phyloP scores from a whole-genome alignment of 2,888 invertebrate species.

The Mythimna albipuncta region DNA sequence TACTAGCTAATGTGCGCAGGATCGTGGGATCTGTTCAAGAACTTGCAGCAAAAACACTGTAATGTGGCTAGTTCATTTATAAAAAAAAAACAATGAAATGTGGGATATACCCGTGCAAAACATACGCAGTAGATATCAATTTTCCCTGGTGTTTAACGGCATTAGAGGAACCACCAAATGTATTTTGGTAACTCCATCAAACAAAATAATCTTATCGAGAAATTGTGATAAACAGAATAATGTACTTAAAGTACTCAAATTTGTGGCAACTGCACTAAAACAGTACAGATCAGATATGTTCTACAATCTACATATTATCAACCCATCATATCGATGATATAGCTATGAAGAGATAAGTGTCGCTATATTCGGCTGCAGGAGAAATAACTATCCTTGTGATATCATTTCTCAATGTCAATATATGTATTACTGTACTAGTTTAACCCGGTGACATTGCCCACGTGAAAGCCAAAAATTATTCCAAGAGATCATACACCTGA shows the following conservation, averaged over 20 bases:
- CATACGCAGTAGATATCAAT: not conserved
- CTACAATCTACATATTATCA: slow-evolving; percentile 4
- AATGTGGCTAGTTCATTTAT: not conserved
- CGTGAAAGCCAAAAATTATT: too few species aligned
- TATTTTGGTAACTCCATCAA: slow-evolving; percentile 14
- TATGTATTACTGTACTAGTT: too few species aligned
- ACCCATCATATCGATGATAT: slow-evolving; percentile 15
- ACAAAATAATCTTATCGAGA: slow-evolving; percentile 50
- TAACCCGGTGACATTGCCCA: too few species aligned
- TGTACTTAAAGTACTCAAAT: slow-evolving; percentile 38
- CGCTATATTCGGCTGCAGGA: slow-evolving; percentile 4
- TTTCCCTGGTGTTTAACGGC: not conserved
- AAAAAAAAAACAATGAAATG: not conserved
- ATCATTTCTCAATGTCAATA: not conserved
- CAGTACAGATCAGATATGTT: slow-evolving; percentile 23
- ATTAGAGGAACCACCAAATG: slow-evolving; percentile 1
- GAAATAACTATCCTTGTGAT: slow-evolving; percentile 5
- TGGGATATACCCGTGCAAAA: not conserved
- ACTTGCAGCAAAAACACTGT: not conserved
- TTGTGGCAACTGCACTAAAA: slow-evolving; percentile 11
- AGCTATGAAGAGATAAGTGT: slow-evolving; percentile 20
- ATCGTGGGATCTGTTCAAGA: slow-evolving; percentile 4
- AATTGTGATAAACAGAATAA: slow-evolving; percentile 29
- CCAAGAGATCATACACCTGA: too few species aligned
- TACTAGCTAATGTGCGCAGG: slow-evolving; percentile 9